These are phyloP conservation scores for Siderastrea radians DNA, from an alignment of 92 coral and sea anemone genomes.

Conservation along the genomic window DNA sequence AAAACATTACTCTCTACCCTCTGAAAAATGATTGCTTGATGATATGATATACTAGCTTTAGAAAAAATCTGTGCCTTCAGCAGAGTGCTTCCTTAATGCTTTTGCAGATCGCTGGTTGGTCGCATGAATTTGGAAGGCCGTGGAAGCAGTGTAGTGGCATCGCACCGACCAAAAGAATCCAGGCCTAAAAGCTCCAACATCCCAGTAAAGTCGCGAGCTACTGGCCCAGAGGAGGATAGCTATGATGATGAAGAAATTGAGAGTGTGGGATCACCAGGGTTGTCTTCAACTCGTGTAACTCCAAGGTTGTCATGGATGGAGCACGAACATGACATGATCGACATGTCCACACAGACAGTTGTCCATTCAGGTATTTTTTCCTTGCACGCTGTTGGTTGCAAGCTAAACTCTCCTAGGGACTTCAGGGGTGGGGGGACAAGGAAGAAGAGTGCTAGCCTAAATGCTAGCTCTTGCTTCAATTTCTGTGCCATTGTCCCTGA, in stretches of 20 bases:
- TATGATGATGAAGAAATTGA: slow-evolving; percentile 81
- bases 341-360: slow-evolving; percentile 92
- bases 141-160: slow-evolving; percentile 71
- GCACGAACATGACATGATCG: slow-evolving; percentile 75
- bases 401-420: neutral
- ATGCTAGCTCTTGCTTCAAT: too few species aligned
- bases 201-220: slow-evolving; percentile 52
- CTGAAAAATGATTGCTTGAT: too few species aligned
- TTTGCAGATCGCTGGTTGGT: slow-evolving; percentile 76
- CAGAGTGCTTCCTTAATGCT: neutral
- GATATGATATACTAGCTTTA: neutral
- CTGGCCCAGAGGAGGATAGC: slow-evolving; percentile 64
- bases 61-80: too few species aligned
- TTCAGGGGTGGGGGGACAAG: too few species aligned
- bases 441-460: too few species aligned
- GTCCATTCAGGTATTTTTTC: slow-evolving; percentile 80
- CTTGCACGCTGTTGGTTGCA: neutral
- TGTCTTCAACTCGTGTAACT: slow-evolving; percentile 53
- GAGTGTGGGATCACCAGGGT: slow-evolving; percentile 69
- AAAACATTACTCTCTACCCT: too few species aligned
- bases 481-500: too few species aligned
- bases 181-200: slow-evolving; percentile 77
- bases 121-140: slow-evolving; percentile 91
- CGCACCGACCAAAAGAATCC: slow-evolving; percentile 46
- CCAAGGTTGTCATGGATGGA: slow-evolving; percentile 74